Evolutionary conservation across 1,140 invertebrate genomes (phyloP).

Genomic region (Apis dorsata): DNA sequence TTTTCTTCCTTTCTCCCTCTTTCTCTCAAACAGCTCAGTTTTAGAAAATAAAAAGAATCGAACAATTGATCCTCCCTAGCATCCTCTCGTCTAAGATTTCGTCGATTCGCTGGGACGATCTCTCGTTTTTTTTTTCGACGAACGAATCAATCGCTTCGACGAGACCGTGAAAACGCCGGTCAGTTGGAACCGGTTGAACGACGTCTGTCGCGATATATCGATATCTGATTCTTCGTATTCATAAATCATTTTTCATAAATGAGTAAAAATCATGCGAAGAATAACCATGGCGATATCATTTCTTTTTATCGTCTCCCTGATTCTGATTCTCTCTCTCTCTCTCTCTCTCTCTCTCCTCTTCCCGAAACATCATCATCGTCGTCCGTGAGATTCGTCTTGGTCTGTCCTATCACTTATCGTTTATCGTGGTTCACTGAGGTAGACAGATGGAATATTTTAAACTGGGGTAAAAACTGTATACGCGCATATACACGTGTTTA

Average conservation of each 20-base stretch:
- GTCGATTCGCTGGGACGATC: neutral
- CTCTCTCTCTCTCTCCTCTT: neutral
- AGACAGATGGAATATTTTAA: conserved; percentile 75
- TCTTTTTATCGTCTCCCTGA: neutral
- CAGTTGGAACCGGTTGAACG: neutral
- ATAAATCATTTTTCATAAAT: neutral
- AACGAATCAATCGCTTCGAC: too few species aligned
- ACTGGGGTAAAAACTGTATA: conserved; percentile 21
- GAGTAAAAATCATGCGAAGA: neutral
- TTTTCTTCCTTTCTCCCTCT: neutral
- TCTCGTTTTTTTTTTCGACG: neutral
- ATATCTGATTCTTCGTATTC: neutral
- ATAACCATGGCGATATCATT: neutral
- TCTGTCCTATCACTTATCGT: conserved; percentile 69
- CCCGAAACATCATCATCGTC: neutral
- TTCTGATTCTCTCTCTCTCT: neutral
- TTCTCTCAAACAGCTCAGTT: neutral
- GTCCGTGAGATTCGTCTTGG: conserved; percentile 59
- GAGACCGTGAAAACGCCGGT: neutral
- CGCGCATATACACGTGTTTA: conserved; percentile 8
- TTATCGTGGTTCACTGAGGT: conserved; percentile 77
- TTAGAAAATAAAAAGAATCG: too few species aligned
- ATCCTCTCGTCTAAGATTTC: conserved; percentile 18
- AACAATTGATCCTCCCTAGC: too few species aligned
- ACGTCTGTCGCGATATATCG: neutral